Base-by-base conservation (phyloP, 2,888 invertebrate genomes). In the Troides oblongomaculatus region DNA sequence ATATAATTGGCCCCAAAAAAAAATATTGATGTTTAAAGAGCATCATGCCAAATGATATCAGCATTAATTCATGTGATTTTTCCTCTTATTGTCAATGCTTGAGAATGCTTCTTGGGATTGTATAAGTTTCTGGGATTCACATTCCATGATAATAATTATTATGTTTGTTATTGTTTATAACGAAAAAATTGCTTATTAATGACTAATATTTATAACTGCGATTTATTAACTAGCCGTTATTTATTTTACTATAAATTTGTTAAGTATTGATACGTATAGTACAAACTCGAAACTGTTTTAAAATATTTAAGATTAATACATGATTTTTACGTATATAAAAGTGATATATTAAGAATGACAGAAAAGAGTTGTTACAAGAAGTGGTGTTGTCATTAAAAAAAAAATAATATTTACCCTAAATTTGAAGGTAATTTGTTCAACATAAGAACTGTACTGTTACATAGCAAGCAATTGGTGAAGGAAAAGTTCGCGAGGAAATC, bases 111-210 rank as follows among this genome's bases (percentile, higher is more conserved):
- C 57, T 58, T 58, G 25, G 25, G 57, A 58, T 23, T 58, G 23
- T 58, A 58, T 58, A 12, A 58, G 25, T 58, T 58, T 58, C 57
- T 58, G 21, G 23, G 57, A 25, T 58, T 58, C n/a, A 53, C 23
- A 23, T 58, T 58, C 23, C 57, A 12, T 58, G 57, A 6, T 23
- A 58, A 23, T 23, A 12, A 23, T 23, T 14, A 58, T 23, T 58
- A 23, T n/a, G 14, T 53, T 53, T 53, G 53, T 53, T 53, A 8
- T 53, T 53, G 53, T 53, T 1, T n/a, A n/a, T n/a, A 53, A 53
- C 6, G n/a, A 6, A 0, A 18, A 53, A 53, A 53, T 53, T 53
- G n/a, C 6, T 53, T 53, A 53, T 18, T 18, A 53, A 53, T 53
- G 8, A n/a, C n/a, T 18, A 53, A 18, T n/a, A n/a, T 53, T 53